Evolutionary conservation across 2,888 invertebrate genomes (phyloP).

Genomic region (Drosophila lutescens): DNA sequence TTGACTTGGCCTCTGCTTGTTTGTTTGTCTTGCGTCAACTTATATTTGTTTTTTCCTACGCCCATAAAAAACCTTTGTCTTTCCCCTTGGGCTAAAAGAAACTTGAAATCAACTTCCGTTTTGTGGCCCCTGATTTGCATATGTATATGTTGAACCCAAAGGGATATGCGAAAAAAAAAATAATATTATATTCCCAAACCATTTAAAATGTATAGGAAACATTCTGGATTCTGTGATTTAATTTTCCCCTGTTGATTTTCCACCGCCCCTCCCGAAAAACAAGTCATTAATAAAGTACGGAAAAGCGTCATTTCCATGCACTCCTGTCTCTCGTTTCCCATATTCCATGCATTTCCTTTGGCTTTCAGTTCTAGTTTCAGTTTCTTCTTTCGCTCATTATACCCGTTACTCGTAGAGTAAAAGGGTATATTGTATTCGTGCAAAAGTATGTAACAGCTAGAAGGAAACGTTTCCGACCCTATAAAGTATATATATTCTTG

Average conservation of each 20-base stretch:
- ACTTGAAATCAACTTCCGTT: constrained; percentile 71
- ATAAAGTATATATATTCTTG: too few relatives aligned
- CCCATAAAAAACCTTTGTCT: constrained; percentile 2
- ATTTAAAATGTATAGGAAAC: background rate
- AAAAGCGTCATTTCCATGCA: constrained; percentile 9
- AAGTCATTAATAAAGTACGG: constrained; percentile 64
- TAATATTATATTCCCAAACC: background rate
- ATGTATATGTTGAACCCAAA: constrained; percentile 6
- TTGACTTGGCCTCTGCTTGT: constrained; percentile 34
- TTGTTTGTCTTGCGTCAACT: constrained; percentile 37
- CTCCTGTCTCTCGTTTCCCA: constrained; percentile 1
- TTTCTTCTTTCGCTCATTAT: constrained; percentile 54
- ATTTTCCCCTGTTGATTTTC: constrained; percentile 49
- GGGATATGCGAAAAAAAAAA: background rate
- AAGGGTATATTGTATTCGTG: too few relatives aligned
- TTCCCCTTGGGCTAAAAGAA: constrained; percentile 1
- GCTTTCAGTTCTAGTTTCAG: constrained; percentile 32
- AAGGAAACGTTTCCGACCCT: too few relatives aligned
- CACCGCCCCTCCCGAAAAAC: background rate
- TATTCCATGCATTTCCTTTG: constrained; percentile 7
- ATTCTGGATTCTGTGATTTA: background rate
- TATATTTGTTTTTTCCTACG: constrained; percentile 13
- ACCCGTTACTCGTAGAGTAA: too few relatives aligned
- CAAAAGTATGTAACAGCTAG: too few relatives aligned
- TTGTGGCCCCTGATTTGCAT: constrained; percentile 57